Percentiles rank a stretch among this genome's conserved stretches.
Evolutionary conservation across 2,888 invertebrate genomes (phyloP).

Genomic region (Cremastinae sp.): DNA sequence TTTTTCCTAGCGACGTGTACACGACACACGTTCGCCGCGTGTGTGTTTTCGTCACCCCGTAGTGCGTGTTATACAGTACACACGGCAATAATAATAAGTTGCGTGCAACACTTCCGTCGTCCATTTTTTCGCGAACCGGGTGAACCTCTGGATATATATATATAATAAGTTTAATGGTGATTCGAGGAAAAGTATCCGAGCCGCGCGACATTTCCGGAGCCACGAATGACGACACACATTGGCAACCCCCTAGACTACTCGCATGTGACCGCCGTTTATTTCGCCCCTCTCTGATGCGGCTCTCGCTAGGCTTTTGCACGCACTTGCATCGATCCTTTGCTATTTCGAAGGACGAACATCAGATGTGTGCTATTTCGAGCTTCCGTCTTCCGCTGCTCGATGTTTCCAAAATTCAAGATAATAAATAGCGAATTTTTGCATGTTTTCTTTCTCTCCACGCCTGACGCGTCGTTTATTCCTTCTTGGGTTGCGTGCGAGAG

Average conservation of each 20-base stretch:
- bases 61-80: slow-evolving; percentile 42
- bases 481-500: neutral
- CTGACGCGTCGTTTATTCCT: slow-evolving; percentile 11
- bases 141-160: slow-evolving; percentile 10
- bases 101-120: slow-evolving; percentile 43
- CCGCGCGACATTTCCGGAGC: neutral
- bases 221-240: slow-evolving; percentile 12
- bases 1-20: neutral
- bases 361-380: too few species aligned
- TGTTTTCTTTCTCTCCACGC: slow-evolving; percentile 6
- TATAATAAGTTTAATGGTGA: slow-evolving; percentile 22
- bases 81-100: too few species aligned
- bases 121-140: slow-evolving; percentile 26
- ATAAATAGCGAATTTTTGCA: too few species aligned
- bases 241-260: slow-evolving; percentile 10
- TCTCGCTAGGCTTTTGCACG: slow-evolving; percentile 17
- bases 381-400: slow-evolving; percentile 20
- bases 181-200: slow-evolving; percentile 45
- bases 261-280: slow-evolving; percentile 40
- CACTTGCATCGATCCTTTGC: slow-evolving; percentile 31
- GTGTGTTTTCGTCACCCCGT: neutral
- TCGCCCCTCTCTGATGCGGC: slow-evolving; percentile 35
- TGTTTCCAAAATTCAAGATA: too few species aligned
- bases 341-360: neutral
- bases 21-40: slow-evolving; percentile 8